Conservation (phyloP, 1,140 invertebrate species). For the Drosophila micromelanica region DNA sequence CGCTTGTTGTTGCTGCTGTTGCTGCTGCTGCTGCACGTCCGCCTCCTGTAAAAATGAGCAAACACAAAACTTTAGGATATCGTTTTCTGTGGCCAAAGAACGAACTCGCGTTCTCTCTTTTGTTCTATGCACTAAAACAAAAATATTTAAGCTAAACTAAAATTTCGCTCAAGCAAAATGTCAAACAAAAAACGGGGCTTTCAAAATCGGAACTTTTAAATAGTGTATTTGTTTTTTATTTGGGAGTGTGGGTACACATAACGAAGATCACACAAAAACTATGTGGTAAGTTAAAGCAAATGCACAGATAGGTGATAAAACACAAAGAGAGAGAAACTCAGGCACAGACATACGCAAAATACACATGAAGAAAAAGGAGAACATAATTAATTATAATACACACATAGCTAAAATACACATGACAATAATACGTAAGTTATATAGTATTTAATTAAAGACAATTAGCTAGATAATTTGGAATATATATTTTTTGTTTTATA, state of each 20-base stretch:
- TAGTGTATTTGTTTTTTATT: not conserved
- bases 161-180: conserved; percentile 53
- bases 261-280: conserved; percentile 12
- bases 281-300: conserved; percentile 5
- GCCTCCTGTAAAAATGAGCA: conserved; percentile 63
- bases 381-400: conserved; percentile 16
- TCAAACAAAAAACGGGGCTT: conserved; percentile 24
- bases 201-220: conserved; percentile 7
- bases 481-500: conserved; percentile 58
- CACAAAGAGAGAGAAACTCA: conserved; percentile 18
- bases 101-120: conserved; percentile 11
- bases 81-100: not conserved
- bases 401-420: conserved; percentile 40
- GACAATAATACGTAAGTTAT: conserved; percentile 43
- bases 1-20: conserved; percentile 47
- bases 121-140: conserved; percentile 6
- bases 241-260: not conserved
- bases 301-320: not conserved
- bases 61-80: conserved; percentile 45
- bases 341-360: conserved; percentile 29
- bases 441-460: conserved; percentile 27
- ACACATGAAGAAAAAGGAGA: conserved; percentile 5
- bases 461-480: conserved; percentile 43
- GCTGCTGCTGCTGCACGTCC: conserved; percentile 56
- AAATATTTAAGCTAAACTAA: conserved; percentile 58